Evolutionary conservation across 2,797 vertebrate species (phyloP).

Genomic region (Ficedula albicollis): DNA sequence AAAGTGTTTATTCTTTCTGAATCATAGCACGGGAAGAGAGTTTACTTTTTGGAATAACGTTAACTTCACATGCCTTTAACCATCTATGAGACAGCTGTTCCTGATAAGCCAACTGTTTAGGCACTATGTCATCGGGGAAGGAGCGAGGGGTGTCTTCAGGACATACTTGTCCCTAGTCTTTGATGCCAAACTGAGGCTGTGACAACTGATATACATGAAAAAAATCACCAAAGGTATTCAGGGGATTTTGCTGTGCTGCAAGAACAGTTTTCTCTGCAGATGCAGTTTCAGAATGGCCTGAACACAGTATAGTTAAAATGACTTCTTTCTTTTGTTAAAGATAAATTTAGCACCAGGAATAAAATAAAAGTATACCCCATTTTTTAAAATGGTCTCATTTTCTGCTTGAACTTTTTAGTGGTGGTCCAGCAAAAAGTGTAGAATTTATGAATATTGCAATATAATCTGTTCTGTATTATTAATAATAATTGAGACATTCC

Average conservation of each 20-base stretch:
- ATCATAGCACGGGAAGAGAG: background rate
- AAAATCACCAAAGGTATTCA: background rate
- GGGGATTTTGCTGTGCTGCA: background rate
- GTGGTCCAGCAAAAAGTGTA: background rate
- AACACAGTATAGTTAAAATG: background rate
- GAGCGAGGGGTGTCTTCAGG: background rate
- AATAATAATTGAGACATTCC: conserved; percentile 20
- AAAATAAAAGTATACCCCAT: background rate
- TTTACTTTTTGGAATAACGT: background rate
- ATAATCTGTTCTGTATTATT: background rate
- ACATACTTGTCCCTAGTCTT: background rate
- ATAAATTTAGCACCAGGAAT: background rate
- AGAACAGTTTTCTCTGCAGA: background rate
- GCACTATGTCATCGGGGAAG: background rate
- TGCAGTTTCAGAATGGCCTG: background rate
- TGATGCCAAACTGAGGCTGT: background rate
- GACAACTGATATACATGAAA: background rate
- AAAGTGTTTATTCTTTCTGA: background rate
- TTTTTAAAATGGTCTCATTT: background rate
- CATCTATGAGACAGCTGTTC: background rate
- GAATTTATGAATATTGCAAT: conserved; percentile 9
- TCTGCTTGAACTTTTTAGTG: background rate
- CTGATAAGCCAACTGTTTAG: background rate
- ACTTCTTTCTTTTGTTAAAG: background rate
- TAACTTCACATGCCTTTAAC: background rate